Evolutionary conservation across 2,113 vertebrate species (phyloP).

Genomic region (Mastomys coucha): DNA sequence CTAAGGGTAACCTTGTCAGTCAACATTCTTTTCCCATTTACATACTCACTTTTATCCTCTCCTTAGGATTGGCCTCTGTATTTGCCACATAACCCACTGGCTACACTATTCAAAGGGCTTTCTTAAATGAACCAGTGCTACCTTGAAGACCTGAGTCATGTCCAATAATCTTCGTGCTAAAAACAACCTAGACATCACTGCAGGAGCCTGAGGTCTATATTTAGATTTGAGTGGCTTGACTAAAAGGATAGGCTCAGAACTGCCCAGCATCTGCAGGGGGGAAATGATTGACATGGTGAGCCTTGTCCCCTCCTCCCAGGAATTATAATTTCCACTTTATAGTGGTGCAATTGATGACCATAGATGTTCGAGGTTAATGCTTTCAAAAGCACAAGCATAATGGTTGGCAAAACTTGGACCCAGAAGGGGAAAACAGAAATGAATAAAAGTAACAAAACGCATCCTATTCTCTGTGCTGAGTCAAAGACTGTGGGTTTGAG

Average conservation of each 20-base stretch:
- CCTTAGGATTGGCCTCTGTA: not conserved
- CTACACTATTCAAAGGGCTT: slow-evolving; percentile 35
- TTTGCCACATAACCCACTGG: not conserved
- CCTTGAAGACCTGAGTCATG: slow-evolving; percentile 66
- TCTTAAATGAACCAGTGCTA: slow-evolving; percentile 51
- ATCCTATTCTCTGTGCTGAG: slow-evolving; percentile 66
- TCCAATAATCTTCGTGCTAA: slow-evolving; percentile 74
- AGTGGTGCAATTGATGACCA: slow-evolving; percentile 66
- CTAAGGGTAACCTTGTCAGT: not conserved
- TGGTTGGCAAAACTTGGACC: slow-evolving; percentile 59
- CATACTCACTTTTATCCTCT: not conserved
- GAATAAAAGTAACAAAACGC: slow-evolving; percentile 65
- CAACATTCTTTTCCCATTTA: not conserved
- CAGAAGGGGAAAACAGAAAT: slow-evolving; percentile 71
- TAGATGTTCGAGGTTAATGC: slow-evolving; percentile 69
- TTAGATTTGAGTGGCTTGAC: slow-evolving; percentile 73
- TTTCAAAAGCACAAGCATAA: slow-evolving; percentile 70
- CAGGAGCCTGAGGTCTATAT: slow-evolving; percentile 74
- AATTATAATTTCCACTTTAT: slow-evolving; percentile 66
- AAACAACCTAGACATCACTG: slow-evolving; percentile 73
- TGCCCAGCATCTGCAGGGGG: slow-evolving; percentile 58
- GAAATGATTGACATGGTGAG: slow-evolving; percentile 63
- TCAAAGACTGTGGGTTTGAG: slow-evolving; percentile 54
- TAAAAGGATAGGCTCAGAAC: slow-evolving; percentile 71
- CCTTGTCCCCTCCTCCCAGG: slow-evolving; percentile 16